A percentile compares a stretch with the other conserved stretches of the same genome.
Conservation (phyloP, 2,888 invertebrate genomes). For the Dicyrtomina minuta region DNA sequence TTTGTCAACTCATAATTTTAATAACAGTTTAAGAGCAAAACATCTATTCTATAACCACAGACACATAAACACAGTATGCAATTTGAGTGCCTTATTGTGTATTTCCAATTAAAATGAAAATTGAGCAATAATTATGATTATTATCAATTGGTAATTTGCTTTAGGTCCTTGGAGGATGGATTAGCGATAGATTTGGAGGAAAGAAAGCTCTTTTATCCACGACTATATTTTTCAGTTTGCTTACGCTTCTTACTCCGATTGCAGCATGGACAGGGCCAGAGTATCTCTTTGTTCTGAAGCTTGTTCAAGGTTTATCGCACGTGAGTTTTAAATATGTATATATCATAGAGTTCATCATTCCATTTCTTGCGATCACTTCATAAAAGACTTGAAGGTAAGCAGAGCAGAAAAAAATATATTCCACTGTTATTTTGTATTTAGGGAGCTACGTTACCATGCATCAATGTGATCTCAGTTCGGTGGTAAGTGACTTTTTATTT, state of each 20-base stretch:
- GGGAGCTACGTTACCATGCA: constrained; percentile 51
- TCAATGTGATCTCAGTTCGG: constrained; percentile 49
- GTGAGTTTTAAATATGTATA: constrained; percentile 55
- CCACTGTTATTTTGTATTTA: too few relatives aligned
- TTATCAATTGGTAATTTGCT: constrained; percentile 4
- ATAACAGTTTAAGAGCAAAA: too few relatives aligned
- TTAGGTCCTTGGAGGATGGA: constrained; percentile 57
- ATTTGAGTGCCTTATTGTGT: too few relatives aligned
- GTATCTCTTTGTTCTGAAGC: constrained; percentile 57
- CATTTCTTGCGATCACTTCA: too few relatives aligned
- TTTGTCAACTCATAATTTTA: too few relatives aligned
- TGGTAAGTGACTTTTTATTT: constrained; percentile 53
- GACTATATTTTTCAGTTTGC: constrained; percentile 56
- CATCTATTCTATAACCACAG: too few relatives aligned
- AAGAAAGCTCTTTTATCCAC: constrained; percentile 57
- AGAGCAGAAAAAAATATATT: too few relatives aligned
- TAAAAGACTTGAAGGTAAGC: too few relatives aligned
- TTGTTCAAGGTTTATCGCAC: constrained; percentile 60
- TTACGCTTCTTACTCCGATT: constrained; percentile 59
- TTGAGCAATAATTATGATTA: too few relatives aligned
- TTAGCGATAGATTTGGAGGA: constrained; percentile 58
- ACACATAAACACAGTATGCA: too few relatives aligned
- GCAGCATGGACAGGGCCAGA: constrained; percentile 57
- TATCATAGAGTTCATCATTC: background rate
- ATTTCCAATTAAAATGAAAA: too few relatives aligned